Percentiles rank a stretch among this genome's conserved stretches.
Evolutionary conservation across 2,888 invertebrate species (phyloP).

Genomic region (Drosophila lacicola): DNA sequence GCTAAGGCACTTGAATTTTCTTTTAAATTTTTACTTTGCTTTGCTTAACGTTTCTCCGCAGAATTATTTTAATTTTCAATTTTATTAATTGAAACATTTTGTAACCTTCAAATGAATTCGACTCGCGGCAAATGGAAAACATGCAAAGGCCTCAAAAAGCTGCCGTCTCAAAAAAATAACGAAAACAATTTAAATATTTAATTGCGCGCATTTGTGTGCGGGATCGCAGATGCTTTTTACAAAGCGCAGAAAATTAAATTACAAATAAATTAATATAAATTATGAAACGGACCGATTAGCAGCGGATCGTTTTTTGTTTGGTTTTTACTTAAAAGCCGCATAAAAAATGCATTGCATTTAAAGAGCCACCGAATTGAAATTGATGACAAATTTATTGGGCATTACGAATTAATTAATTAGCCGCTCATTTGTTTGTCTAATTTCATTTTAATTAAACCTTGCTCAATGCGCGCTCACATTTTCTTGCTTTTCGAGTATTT

Average conservation of each 20-base stretch:
- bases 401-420: constrained; percentile 73
- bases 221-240: constrained; percentile 27
- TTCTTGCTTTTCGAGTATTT: constrained; percentile 30
- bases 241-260: constrained; percentile 50
- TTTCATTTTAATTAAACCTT: constrained; percentile 62
- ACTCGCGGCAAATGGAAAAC: constrained; percentile 34
- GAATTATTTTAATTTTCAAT: constrained; percentile 20
- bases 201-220: constrained; percentile 39
- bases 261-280: constrained; percentile 60
- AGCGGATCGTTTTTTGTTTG: constrained; percentile 22
- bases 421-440: constrained; percentile 63
- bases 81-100: constrained; percentile 42
- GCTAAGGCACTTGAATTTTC: neutral
- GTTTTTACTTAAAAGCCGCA: constrained; percentile 3
- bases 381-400: constrained; percentile 72
- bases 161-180: constrained; percentile 28
- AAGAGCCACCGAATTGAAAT: constrained; percentile 52
- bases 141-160: constrained; percentile 41
- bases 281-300: constrained; percentile 35
- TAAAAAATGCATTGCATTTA: constrained; percentile 38
- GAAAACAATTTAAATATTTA: constrained; percentile 58
- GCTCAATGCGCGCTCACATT: constrained; percentile 12
- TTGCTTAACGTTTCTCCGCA: neutral
- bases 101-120: constrained; percentile 38
- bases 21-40: neutral